Evolutionary conservation across 2,113 vertebrate genomes (phyloP).

Genomic region (Gymnobelideus leadbeateri): DNA sequence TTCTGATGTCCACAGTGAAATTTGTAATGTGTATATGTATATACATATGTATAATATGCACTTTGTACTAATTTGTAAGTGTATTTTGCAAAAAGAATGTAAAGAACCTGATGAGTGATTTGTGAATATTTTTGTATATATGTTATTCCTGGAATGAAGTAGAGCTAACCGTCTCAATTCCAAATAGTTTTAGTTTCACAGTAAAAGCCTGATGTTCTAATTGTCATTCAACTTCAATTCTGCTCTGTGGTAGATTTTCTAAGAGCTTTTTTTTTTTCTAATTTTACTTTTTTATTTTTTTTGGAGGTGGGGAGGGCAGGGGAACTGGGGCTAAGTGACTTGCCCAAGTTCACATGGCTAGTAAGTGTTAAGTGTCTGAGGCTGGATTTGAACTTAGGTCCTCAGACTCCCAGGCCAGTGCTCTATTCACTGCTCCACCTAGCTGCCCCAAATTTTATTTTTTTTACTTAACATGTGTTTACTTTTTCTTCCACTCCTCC

Average conservation of each 20-base stretch:
- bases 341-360: no score
- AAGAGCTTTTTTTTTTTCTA: not conserved
- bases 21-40: not conserved
- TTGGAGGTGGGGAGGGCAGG: no score
- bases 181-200: not conserved
- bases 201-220: not conserved
- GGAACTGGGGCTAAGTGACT: no score
- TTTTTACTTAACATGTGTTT: not conserved
- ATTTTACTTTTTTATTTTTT: not conserved
- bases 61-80: no score
- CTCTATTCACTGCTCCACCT: no score
- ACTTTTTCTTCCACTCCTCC: not conserved
- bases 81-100: not conserved
- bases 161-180: not conserved
- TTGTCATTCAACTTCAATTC: not conserved
- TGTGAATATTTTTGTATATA: not conserved
- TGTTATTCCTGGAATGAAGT: not conserved
- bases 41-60: no score
- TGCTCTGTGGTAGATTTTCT: not conserved
- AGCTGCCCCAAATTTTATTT: not conserved
- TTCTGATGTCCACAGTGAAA: not conserved
- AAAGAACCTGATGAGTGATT: not conserved
- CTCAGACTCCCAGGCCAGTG: no score
- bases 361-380: no score
- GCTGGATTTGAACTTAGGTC: no score